Evolutionary conservation across 30 jellyfish, hydroid and myxozoan species (phyloP).

Genomic region (Cassiopea xamachana): DNA sequence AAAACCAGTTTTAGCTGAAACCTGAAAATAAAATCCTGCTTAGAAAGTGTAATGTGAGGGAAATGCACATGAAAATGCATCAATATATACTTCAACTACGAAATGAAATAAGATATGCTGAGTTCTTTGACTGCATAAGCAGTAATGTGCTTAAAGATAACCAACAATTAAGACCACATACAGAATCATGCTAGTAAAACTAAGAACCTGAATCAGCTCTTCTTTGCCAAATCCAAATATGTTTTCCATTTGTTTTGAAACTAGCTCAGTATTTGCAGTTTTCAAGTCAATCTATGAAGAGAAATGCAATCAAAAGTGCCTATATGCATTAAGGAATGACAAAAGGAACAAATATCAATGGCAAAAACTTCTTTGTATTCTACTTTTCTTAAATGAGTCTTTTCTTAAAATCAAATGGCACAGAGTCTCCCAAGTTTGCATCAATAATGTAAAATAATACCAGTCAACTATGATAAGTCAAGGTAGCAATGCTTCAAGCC

Average conservation of each 20-base stretch:
- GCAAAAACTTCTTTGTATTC: not conserved
- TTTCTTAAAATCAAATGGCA: no score
- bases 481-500: no score
- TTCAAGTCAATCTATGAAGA: conserved; percentile 78
- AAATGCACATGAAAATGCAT: no score
- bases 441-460: no score
- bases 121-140: no score
- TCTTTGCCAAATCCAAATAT: conserved; percentile 78
- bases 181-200: not conserved
- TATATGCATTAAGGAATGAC: not conserved
- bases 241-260: conserved; percentile 78
- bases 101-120: no score
- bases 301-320: not conserved
- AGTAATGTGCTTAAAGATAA: no score
- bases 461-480: no score
- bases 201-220: conserved; percentile 47
- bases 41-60: no score
- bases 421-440: no score
- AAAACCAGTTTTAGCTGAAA: conserved; percentile 91
- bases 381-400: no score
- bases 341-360: not conserved
- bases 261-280: conserved; percentile 82
- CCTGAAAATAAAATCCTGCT: conserved; percentile 24
- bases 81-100: no score
- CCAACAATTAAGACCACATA: not conserved